Base-by-base conservation (phyloP, 2,797 vertebrate species). In the Lithobates pipiens region DNA sequence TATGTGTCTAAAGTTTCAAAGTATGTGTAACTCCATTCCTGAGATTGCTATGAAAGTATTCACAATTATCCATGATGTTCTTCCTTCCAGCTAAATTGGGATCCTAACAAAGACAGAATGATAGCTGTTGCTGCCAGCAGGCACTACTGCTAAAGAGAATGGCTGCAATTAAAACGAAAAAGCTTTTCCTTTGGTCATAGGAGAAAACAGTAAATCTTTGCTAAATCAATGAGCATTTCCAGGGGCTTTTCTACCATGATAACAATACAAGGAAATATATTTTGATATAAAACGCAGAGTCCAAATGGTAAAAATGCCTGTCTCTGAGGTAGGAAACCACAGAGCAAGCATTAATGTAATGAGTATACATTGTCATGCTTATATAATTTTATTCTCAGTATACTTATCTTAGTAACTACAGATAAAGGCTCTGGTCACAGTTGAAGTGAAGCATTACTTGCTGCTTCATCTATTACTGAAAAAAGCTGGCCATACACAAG, bases 31-130 rank as follows among this genome's bases (percentile, higher is more conserved):
- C 81, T 70, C 69, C 80, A 86, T 86, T 86, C 63, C 76, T 75
- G 63, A 83, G 80, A 83, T 82, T 75, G 86, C 86, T 63, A 63
- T 80, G 65, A 87, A 87, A 70, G 81, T 79, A 83, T 84, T 87
- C 81, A 84, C 81, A 87, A 83, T 84, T 83, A 87, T 76, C 81
- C 76, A 63, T 80, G 81, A 80, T 83, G 81, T 83, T 84, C 77
- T 69, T 21, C 76, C 85, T 87, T 87, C 81, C 18, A 87, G 85
- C 85, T 83, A 87, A 87, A 87, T 78, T 84, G 76, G 71, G 65
- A 75, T 25, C 75, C 71, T 87, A 83, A 87, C 80, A 87, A 87
- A 87, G 86, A 84, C 86, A 84, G 79, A 87, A 87, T 87, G 81
- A 83, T 79, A 84, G 81, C 86, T 46, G 34, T 34, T 61, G 36